These are phyloP conservation scores for Darevskia mixta DNA, from an alignment of 2,797 vertebrate species.

Conservation along the genomic window DNA sequence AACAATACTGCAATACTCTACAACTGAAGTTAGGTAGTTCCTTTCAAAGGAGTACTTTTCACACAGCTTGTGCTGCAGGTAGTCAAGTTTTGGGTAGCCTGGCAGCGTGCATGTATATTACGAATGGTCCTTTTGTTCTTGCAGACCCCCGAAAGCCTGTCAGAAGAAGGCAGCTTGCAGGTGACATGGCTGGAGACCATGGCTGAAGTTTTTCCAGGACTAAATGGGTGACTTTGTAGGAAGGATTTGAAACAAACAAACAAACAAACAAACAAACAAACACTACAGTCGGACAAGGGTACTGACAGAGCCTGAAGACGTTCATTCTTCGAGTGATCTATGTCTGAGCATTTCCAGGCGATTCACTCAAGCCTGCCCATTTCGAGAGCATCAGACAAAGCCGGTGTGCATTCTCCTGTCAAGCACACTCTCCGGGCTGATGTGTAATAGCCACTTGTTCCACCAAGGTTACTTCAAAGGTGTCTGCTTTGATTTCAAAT, in stretches of 20 bases:
- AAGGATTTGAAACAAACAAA: conserved; percentile 26
- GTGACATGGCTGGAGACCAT: not conserved
- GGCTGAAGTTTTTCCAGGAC: not conserved
- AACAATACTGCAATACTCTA: not conserved
- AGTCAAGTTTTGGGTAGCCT: not conserved
- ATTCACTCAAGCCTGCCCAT: conserved; percentile 66
- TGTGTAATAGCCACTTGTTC: conserved; percentile 53
- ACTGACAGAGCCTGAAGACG: conserved; percentile 43
- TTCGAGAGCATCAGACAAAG: conserved; percentile 57
- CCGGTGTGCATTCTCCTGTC: conserved; percentile 54
- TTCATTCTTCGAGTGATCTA: conserved; percentile 59
- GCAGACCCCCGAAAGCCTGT: not conserved
- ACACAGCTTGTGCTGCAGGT: no score
- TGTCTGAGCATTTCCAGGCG: conserved; percentile 63
- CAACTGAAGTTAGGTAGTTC: not conserved
- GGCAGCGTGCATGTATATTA: not conserved
- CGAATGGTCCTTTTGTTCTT: not conserved
- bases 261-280: not conserved
- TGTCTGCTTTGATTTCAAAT: conserved; percentile 70
- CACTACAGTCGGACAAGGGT: conserved; percentile 38
- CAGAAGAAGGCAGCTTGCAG: not conserved
- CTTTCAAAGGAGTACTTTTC: no score
- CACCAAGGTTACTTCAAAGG: conserved; percentile 67
- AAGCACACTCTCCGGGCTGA: conserved; percentile 60
- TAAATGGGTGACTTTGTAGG: conserved; percentile 38